Evolutionary conservation across 2,113 vertebrate genomes (phyloP), one percentile per base, ranked within the genome.

Genomic region (Panurus biarmicus): DNA sequence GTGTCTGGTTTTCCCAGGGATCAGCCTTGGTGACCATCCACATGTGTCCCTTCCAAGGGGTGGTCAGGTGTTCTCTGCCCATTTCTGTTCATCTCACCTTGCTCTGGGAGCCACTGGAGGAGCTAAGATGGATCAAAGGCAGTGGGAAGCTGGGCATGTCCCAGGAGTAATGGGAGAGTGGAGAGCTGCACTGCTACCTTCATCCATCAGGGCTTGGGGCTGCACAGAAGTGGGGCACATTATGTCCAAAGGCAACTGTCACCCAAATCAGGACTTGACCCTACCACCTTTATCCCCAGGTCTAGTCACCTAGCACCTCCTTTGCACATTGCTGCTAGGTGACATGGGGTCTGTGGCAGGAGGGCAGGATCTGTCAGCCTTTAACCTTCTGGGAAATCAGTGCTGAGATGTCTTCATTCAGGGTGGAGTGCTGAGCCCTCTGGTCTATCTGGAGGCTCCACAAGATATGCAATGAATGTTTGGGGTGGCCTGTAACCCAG

Each of bases 1-100:
- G 12, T 57, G 45, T 3, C 58, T 89, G 35, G 12, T 80, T 47
- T 73, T 19, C 29, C 19, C 24, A 18, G 21, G 23, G 16, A 45
- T 71, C 20, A 44, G 14, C 22, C 28, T 50, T 7, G 3, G 17
- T 82, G 42, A 51, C 24, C 3, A 14, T 45, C 64, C 29, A 2
- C 1, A 2, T 0, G 0, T 23, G n/a, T 74, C 19, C 22, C 7
- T 65, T 45, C 26, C 26, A 56, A 14, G 33, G 38, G 7, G 4
- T 13, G 7, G 4, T 13, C 4, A 26, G 45, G 18, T 71, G 8
- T 36, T 71, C 33, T 80, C 70, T 79, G 62, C 53, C 61, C 24
- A 1, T 66, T 78, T 61, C 70, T 71, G 16, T 36, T 48, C 69
- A 26, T 48, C 45, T 78, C 57, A 25, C 17, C 12, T 17, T 3